A percentile compares a stretch with the other conserved stretches of the same genome.
These are phyloP conservation scores for Microctenopoma steveboyesi DNA, from an alignment of 2,797 vertebrate genomes.

Conservation along the genomic window DNA sequence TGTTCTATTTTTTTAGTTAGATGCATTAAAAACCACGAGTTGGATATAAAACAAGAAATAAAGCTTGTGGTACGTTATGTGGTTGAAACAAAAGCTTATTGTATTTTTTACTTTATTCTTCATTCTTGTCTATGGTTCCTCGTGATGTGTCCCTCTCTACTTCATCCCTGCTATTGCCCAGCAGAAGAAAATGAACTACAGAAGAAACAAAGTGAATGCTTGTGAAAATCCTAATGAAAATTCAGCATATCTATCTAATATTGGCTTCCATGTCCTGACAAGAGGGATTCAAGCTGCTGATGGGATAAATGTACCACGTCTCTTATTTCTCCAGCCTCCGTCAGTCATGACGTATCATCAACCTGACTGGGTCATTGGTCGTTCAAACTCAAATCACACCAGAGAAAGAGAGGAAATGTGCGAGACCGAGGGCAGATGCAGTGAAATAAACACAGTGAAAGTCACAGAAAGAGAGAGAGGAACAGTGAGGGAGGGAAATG, in stretches of 20 bases:
- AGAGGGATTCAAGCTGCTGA: conserved; percentile 43
- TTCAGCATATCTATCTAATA: conserved; percentile 61
- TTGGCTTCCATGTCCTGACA: conserved; percentile 45
- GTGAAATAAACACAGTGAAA: conserved; percentile 13
- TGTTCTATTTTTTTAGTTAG: conserved; percentile 5
- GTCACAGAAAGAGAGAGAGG: not conserved
- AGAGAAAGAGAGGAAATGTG: conserved; percentile 12
- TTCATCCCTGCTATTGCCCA: not conserved
- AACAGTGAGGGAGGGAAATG: not conserved
- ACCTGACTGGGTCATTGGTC: conserved; percentile 31
- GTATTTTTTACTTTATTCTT: conserved; percentile 28
- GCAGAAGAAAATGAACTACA: conserved; percentile 2
- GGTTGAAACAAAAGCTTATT: conserved; percentile 19
- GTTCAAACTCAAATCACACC: conserved; percentile 57
- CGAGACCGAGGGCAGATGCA: conserved; percentile 10
- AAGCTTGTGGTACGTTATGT: conserved; percentile 12
- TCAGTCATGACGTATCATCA: conserved; percentile 59
- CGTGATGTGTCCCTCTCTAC: conserved; percentile 1
- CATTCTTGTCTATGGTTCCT: conserved; percentile 24
- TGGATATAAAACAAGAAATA: conserved; percentile 14
- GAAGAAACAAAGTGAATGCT: conserved; percentile 37
- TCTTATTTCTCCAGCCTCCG: conserved; percentile 49
- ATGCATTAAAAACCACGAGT: not conserved
- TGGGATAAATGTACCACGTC: conserved; percentile 53
- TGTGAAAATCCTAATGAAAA: conserved; percentile 65